phyloP scores from a whole-genome alignment of 2,113 vertebrate genomes.

The Saguinus midas region DNA sequence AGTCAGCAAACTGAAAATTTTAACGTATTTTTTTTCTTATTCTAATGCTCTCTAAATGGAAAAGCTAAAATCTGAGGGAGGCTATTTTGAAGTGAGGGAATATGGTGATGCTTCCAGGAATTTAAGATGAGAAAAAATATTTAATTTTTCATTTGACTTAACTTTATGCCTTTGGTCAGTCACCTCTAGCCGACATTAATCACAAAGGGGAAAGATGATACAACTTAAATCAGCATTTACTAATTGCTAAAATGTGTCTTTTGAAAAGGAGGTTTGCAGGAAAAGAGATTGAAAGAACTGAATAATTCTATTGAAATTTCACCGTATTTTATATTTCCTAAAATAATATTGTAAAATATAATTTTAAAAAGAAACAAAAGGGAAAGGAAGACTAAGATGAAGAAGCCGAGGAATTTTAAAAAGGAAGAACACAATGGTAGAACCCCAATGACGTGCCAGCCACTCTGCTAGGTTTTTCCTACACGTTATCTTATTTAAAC shows the following conservation, averaged over 20 bases:
- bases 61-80: conserved; percentile 15
- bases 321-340: neutral
- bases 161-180: neutral
- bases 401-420: neutral
- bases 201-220: neutral
- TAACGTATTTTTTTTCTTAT: conserved; percentile 29
- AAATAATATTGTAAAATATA: neutral
- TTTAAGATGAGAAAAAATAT: conserved; percentile 8
- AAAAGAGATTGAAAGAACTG: neutral
- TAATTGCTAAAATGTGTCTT: conserved; percentile 21
- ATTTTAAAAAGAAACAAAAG: neutral
- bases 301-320: neutral
- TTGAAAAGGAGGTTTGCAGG: neutral
- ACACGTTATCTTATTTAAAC: neutral
- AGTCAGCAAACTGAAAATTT: neutral
- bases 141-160: conserved; percentile 47
- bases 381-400: neutral
- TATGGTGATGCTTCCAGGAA: neutral
- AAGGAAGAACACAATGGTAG: neutral
- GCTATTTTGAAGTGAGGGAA: conserved; percentile 20
- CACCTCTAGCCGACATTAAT: neutral
- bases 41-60: neutral
- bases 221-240: conserved; percentile 18
- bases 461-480: neutral
- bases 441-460: neutral